Percentiles rank a stretch among this genome's conserved stretches.
Evolutionary conservation across 1,140 invertebrate genomes (phyloP).

Genomic region (Brachionus sp.): DNA sequence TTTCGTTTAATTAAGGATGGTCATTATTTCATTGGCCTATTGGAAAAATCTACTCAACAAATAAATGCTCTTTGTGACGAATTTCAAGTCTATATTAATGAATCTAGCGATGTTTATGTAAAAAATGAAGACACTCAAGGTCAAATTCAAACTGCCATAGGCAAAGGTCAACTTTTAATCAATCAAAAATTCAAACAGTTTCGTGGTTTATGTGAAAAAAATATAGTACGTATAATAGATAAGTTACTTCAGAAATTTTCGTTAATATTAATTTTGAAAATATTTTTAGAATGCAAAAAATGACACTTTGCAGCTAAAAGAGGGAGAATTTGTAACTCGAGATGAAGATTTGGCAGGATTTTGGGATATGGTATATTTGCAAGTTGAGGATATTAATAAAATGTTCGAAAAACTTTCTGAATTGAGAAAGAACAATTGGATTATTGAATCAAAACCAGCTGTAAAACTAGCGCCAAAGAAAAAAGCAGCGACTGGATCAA

Average conservation of each 20-base stretch:
- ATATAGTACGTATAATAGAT: conserved; percentile 66
- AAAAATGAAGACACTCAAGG: conserved; percentile 64
- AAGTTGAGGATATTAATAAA: conserved; percentile 75
- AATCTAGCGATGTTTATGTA: background rate
- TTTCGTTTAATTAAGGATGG: conserved; percentile 36
- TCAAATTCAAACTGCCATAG: conserved; percentile 76
- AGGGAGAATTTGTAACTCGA: conserved; percentile 80
- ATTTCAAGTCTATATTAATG: background rate
- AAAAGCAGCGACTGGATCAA: background rate
- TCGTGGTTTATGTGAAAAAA: conserved; percentile 75
- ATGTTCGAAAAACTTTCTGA: conserved; percentile 73
- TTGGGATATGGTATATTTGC: conserved; percentile 92
- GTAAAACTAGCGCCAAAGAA: conserved; percentile 1
- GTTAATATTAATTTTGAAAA: conserved; percentile 17
- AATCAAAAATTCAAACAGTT: conserved; percentile 93
- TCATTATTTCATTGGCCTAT: conserved; percentile 10
- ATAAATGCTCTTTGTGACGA: conserved; percentile 6
- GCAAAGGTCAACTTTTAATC: conserved; percentile 81
- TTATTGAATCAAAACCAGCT: conserved; percentile 47
- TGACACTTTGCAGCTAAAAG: conserved; percentile 64
- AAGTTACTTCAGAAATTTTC: background rate
- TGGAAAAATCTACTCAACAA: background rate
- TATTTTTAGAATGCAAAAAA: conserved; percentile 26
- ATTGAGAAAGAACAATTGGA: conserved; percentile 71
- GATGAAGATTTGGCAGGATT: conserved; percentile 84